Evolutionary conservation across 1,140 invertebrate species (phyloP).

Genomic region (Nebria ingens): DNA sequence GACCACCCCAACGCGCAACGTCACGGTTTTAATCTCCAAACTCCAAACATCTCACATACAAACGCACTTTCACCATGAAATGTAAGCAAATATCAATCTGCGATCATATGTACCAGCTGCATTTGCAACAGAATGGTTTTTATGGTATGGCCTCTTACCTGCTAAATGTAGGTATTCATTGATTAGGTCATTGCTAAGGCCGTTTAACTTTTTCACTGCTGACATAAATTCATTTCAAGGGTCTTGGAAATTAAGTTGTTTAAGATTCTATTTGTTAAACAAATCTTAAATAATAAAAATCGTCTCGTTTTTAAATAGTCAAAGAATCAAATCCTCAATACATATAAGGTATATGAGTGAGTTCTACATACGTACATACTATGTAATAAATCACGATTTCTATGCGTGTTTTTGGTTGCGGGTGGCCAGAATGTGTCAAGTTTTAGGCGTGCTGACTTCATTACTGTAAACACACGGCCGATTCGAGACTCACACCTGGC

Average conservation of each 20-base stretch:
- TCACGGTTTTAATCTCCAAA: constrained; percentile 6
- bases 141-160: background rate
- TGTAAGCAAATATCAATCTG: background rate
- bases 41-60: constrained; percentile 5
- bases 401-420: constrained; percentile 24
- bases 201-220: no score
- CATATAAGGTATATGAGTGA: background rate
- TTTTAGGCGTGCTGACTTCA: constrained; percentile 24
- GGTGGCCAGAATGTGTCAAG: constrained; percentile 21
- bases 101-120: background rate
- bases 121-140: background rate
- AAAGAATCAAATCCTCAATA: no score
- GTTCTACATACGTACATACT: background rate
- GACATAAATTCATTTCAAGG: no score
- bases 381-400: constrained; percentile 20
- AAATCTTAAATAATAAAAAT: no score
- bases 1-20: background rate
- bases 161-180: background rate
- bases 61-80: background rate
- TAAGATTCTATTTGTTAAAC: no score
- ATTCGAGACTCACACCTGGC: constrained; percentile 17
- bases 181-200: background rate
- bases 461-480: constrained; percentile 20
- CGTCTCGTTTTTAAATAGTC: no score
- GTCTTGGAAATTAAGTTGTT: no score